Base-by-base conservation (phyloP, 1,140 invertebrate species). In the Drosophila parabipectinata region DNA sequence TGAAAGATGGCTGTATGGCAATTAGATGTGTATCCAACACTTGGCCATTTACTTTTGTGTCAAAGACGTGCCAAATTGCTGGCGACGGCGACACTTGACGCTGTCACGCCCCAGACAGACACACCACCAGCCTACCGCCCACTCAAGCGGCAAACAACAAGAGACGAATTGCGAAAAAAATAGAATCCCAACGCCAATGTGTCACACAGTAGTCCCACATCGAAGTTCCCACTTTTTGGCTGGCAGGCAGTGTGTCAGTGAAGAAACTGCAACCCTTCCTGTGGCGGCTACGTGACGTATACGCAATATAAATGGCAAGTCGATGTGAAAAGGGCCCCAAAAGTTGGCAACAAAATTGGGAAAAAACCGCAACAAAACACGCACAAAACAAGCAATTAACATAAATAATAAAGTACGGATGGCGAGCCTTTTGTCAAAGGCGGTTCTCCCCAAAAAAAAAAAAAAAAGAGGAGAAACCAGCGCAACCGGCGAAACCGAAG, bases 321-420 rank as follows among this genome's bases (percentile, higher is more conserved):
- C 44, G 15, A 58, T 37, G 47, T 57, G 37, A 68, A 71, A 51
- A 72, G 14, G 39, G 24, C 39, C 21, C 21, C 34, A 51, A 61
- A 75, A 47, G 45, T 57, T 52, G 51, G 8, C 26, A 53, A 44
- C 18, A 54, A 62, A 44, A 21, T 30, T 28, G 15, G 14, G 18
- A 21, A 69, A 69, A 76, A 76, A 68, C 72, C 73, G 72, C 73
- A 76, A 59, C 62, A 68, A 54, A 56, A 76, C 66, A 71, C 50
- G 68, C 71, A 79, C 72, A 71, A 79, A 77, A 77, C 79, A 79
- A 88, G 83, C 79, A 88, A 83, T 88, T 88, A 88, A 88, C 72
- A 79, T 71, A 75, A 79, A 88, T 79, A 79, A 88, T 82, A 79
- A 63, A 79, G 72, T 72, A 57, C 39, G 48, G 34, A 57, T 59